phyloP scores from a whole-genome alignment of 1,140 invertebrate genomes.

The Drosophila eugracilis region DNA sequence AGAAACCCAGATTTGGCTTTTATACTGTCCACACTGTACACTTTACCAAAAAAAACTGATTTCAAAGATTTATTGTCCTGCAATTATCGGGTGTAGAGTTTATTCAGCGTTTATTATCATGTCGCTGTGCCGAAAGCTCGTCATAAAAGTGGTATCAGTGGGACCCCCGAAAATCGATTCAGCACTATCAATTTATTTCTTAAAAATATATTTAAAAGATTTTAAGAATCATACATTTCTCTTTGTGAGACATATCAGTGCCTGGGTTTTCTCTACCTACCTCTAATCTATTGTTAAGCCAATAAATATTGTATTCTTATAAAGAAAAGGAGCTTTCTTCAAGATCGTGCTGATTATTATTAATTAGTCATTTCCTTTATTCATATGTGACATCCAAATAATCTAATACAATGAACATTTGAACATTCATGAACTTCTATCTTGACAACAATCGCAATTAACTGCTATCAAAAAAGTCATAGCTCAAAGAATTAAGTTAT shows the following conservation, averaged over 20 bases:
- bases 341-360: neutral
- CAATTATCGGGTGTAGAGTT: constrained; percentile 6
- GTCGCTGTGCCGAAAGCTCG: neutral
- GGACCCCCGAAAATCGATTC: neutral
- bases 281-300: no score
- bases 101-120: neutral
- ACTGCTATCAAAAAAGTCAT: neutral
- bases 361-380: constrained; percentile 8
- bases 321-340: neutral
- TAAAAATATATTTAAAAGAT: neutral
- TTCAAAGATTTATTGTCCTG: constrained; percentile 10
- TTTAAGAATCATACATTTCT: neutral
- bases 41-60: neutral
- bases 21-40: constrained; percentile 20
- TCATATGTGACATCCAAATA: neutral
- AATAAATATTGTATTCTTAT: neutral
- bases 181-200: neutral
- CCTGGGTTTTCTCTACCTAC: no score
- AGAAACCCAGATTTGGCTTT: constrained; percentile 1
- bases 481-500: neutral
- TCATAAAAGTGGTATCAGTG: neutral
- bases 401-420: no score
- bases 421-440: neutral
- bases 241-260: no score
- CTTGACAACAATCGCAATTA: neutral